A percentile compares a stretch with the other conserved stretches of the same genome.
Evolutionary conservation across 2,797 vertebrate genomes (phyloP).

Genomic region (Mus caroli): DNA sequence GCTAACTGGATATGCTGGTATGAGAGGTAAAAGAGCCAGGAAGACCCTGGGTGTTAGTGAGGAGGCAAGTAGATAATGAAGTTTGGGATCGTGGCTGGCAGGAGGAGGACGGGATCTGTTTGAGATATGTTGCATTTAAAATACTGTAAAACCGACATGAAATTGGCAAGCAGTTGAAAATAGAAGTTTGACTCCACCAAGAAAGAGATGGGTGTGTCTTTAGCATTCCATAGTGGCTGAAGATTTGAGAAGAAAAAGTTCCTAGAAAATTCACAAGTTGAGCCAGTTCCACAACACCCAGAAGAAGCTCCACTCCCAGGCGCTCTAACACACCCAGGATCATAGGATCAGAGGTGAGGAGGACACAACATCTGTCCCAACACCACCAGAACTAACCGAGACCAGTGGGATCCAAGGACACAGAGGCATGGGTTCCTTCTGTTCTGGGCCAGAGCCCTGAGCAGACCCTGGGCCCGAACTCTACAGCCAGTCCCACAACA

Average conservation of each 20-base stretch:
- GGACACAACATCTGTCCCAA: too few relatives aligned
- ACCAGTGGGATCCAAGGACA: too few relatives aligned
- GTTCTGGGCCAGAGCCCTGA: too few relatives aligned
- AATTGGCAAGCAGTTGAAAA: not conserved
- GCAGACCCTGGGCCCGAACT: too few relatives aligned
- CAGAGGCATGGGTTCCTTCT: too few relatives aligned
- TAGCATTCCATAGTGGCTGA: not conserved
- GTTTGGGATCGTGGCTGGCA: not conserved
- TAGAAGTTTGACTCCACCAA: not conserved
- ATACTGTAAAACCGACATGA: not conserved
- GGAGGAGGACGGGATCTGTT: not conserved
- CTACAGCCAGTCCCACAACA: too few relatives aligned
- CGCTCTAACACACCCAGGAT: too few relatives aligned
- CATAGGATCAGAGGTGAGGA: too few relatives aligned
- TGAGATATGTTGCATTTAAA: not conserved
- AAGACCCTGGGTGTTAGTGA: not conserved
- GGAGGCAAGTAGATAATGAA: not conserved
- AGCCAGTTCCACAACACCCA: too few relatives aligned
- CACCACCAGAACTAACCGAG: too few relatives aligned
- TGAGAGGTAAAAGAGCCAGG: not conserved
- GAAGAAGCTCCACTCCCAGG: too few relatives aligned
- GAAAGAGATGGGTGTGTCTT: slow-evolving; percentile 21
- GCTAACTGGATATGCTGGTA: not conserved
- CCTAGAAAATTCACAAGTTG: not conserved
- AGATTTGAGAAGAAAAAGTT: not conserved